Percentiles rank a stretch among this genome's conserved stretches.
phyloP scores from a whole-genome alignment of 2,888 invertebrate species.

The Stenodema calcarata region DNA sequence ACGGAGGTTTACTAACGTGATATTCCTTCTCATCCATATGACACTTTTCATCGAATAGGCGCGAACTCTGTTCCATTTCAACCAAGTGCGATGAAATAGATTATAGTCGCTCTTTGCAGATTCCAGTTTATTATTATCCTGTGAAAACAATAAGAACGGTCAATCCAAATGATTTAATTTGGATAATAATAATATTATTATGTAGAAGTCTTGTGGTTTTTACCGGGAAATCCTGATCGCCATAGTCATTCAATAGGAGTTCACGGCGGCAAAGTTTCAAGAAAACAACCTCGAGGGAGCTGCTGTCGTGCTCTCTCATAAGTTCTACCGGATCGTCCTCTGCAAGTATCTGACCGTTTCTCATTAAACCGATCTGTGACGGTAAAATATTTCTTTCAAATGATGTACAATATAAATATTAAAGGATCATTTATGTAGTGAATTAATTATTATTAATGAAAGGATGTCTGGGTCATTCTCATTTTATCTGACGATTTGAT shows the following conservation, averaged over 20 bases:
- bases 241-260: slow-evolving; percentile 18
- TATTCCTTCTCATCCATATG: slow-evolving; percentile 53
- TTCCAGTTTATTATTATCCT: background rate
- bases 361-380: slow-evolving; percentile 52
- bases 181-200: no score
- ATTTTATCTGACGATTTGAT: no score
- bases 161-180: no score
- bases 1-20: slow-evolving; percentile 29
- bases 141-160: background rate
- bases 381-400: background rate
- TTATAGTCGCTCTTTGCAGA: background rate
- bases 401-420: background rate
- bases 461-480: no score
- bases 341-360: slow-evolving; percentile 50
- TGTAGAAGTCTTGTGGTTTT: background rate
- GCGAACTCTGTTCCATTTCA: slow-evolving; percentile 32
- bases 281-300: slow-evolving; percentile 50
- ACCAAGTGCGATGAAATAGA: slow-evolving; percentile 6
- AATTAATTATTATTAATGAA: no score
- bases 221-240: background rate
- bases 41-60: slow-evolving; percentile 51
- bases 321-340: slow-evolving; percentile 43
- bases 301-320: slow-evolving; percentile 36
- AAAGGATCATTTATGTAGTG: no score
- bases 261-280: slow-evolving; percentile 49